phyloP scores from a whole-genome alignment of 2,888 invertebrate genomes.

The Phyllotreta cruciferae region DNA sequence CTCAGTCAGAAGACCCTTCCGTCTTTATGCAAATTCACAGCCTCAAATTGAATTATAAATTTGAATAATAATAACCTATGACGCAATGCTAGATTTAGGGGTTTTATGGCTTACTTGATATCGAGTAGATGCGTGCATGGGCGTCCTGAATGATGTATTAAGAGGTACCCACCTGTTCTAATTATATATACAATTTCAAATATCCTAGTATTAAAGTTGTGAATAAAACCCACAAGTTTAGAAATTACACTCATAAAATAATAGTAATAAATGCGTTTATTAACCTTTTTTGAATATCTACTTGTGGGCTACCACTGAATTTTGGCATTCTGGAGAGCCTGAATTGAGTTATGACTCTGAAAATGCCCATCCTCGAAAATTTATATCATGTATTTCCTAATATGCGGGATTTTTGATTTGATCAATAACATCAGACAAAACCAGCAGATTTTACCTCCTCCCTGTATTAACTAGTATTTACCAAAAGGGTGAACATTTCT shows the following conservation, averaged over 20 bases:
- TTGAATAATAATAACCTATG: slow-evolving; percentile 61
- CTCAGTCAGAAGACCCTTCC: slow-evolving; percentile 51
- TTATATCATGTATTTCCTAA: slow-evolving; percentile 13
- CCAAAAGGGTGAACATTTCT: no score
- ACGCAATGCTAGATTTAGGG: slow-evolving; percentile 58
- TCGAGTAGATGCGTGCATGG: slow-evolving; percentile 23
- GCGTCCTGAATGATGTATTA: neutral
- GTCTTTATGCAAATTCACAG: slow-evolving; percentile 61
- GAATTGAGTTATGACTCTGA: slow-evolving; percentile 11
- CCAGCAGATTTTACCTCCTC: neutral
- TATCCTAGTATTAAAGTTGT: no score
- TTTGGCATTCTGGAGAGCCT: neutral
- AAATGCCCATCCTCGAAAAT: slow-evolving; percentile 8
- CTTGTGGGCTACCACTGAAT: no score
- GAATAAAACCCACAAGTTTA: no score
- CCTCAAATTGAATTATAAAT: slow-evolving; percentile 62
- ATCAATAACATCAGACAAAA: slow-evolving; percentile 1
- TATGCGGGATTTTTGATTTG: slow-evolving; percentile 6
- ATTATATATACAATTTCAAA: no score
- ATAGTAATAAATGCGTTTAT: no score
- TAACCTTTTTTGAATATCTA: no score
- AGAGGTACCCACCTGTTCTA: no score
- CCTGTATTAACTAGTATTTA: no score
- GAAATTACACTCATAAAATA: no score
- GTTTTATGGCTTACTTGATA: slow-evolving; percentile 58